Evolutionary conservation across 1,140 invertebrate species (phyloP), one percentile per base, ranked within the genome.

Genomic region (Hyposmocoma kahamanoa): DNA sequence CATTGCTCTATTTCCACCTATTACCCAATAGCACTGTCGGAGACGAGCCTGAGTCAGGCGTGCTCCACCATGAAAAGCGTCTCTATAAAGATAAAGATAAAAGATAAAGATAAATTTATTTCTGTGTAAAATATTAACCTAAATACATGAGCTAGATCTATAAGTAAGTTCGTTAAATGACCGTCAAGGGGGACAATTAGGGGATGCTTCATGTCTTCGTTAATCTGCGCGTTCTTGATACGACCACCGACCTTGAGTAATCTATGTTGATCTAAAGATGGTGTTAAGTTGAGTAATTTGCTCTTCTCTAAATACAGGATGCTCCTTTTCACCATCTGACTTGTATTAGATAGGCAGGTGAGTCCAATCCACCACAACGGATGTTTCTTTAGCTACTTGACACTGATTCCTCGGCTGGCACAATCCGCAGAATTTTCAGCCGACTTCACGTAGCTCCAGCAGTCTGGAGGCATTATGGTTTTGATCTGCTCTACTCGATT

Each of bases 11-110:
- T 60, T 50, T 0, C 53, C 59, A 0, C 50, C 19, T 1, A 70
- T 19, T 3, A 62, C 50, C 70, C 70, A 74, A 50, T 53, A 72
- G 22, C 50, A 39, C 18, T 41, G n/a, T 8, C 61, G 22, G 0
- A 68, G 5, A 0, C 20, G 22, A 0, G 30, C 21, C 2, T 62
- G 18, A 0, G 59, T 59, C 0, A 63, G 11, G 43, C 68, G 59
- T 0, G 30, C 4, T 1, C 62, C 66, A 0, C 43, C 49, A 13
- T 66, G 60, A 1, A 67, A 46, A 0, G 44, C n/a, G n/a, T n/a
- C n/a, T n/a, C n/a, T n/a, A n/a, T n/a, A n/a, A n/a, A n/a, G n/a
- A n/a, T n/a, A n/a, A n/a, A n/a, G n/a, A n/a, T n/a, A n/a, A n/a
- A n/a, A n/a, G n/a, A n/a, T n/a, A n/a, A n/a, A n/a, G n/a, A n/a